These are phyloP conservation scores for Enteromius radiatus DNA, from an alignment of 2,797 vertebrate species.

Conservation along the genomic window DNA sequence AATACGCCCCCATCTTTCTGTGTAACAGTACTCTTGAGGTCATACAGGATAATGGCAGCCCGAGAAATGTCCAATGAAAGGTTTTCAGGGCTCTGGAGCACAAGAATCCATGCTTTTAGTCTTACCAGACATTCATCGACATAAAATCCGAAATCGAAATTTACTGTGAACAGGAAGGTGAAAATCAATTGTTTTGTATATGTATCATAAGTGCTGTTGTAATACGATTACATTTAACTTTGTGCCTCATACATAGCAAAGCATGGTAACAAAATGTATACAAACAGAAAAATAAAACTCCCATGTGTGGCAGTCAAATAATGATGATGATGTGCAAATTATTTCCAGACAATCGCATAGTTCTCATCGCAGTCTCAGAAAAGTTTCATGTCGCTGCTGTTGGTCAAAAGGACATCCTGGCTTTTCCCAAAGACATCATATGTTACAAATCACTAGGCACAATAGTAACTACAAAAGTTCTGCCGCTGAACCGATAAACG, in stretches of 20 bases:
- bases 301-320: constrained; percentile 21
- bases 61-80: constrained; percentile 15
- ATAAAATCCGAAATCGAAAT: constrained; percentile 48
- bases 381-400: constrained; percentile 36
- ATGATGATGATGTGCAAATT: constrained; percentile 48
- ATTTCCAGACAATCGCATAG: constrained; percentile 26
- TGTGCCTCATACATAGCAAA: constrained; percentile 43
- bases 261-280: constrained; percentile 43
- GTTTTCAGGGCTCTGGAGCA: neutral
- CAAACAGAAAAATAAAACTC: constrained; percentile 25
- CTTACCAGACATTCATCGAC: constrained; percentile 66
- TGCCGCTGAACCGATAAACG: constrained; percentile 64
- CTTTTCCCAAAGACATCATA: constrained; percentile 47
- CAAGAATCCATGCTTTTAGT: constrained; percentile 50
- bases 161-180: neutral
- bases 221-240: constrained; percentile 27
- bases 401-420: constrained; percentile 38
- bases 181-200: constrained; percentile 39
- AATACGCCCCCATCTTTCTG: neutral
- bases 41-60: constrained; percentile 31
- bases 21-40: constrained; percentile 44
- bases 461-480: constrained; percentile 67
- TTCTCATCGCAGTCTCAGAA: constrained; percentile 23
- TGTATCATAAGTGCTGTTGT: constrained; percentile 7
- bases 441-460: constrained; percentile 76